Base-by-base conservation (phyloP, 92 coral and sea anemone species). In the Palythoa heliodiscus region DNA sequence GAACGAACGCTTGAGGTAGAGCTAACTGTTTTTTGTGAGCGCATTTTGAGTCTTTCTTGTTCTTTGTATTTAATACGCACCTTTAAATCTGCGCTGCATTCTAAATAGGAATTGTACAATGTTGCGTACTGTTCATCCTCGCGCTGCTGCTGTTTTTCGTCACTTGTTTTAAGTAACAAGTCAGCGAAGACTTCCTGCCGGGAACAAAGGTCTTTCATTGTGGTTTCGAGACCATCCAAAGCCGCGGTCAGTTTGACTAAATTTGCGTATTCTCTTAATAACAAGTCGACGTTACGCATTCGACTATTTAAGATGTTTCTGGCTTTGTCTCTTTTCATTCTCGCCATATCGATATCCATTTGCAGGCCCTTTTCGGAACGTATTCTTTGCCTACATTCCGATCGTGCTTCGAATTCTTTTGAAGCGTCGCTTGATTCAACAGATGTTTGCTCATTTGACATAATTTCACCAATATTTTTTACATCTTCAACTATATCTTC, bases 391-490 rank as follows among this genome's bases (percentile, higher is more conserved):
- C 35, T 63, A 63, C 69, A 63, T 63, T 63, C 69, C 11, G 10
- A 63, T 63, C 25, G 29, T 63, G 69, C 69, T 63, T 63, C 11
- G 29, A n/a, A 63, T n/a, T 63, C 35, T 19, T 63, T 63, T 63
- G 29, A 63, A n/a, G 69, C 35, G 29, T 19, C 29, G 29, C 69
- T 63, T 11, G 48, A 0, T 68, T 68, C 2, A 68, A 0, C 43
- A 35, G 73, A 68, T 0, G 4, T 68, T 68, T 68, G 73, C 73
- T 68, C 38, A 12, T 68, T 23, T 68, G 35, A 68, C 39, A 68
- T 68, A 68, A 22, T 68, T 68, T 68, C 73, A 68, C 40, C 73
- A 68, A 68, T 68, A 68, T 23, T 68, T 68, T 68, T 68, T 68
- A 22, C 73, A 68, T 68, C 40, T 68, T 68, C 73, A 68, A 68